These are phyloP conservation scores for Epinephelus lanceolatus DNA, from an alignment of 2,113 vertebrate species.

Conservation along the genomic window DNA sequence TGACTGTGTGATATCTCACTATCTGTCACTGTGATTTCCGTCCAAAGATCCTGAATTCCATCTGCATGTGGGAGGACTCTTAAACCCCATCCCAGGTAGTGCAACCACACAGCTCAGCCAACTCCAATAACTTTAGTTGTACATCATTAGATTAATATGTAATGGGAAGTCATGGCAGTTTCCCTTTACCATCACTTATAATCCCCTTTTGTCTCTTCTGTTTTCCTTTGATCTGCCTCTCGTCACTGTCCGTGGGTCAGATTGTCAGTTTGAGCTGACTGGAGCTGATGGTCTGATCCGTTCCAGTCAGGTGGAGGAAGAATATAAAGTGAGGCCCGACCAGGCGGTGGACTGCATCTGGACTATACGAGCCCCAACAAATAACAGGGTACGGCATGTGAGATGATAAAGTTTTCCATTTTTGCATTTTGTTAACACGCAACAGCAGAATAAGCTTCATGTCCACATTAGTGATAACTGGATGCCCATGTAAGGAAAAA, in stretches of 20 bases:
- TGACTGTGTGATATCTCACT: not conserved
- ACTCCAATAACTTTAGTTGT: not conserved
- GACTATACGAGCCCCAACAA: constrained; percentile 93
- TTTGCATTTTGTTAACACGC: not conserved
- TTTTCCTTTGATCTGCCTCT: constrained; percentile 10
- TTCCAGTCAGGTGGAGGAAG: constrained; percentile 96
- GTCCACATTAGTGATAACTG: not conserved
- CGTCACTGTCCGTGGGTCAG: constrained; percentile 73
- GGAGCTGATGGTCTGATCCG: constrained; percentile 93
- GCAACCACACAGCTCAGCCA: constrained; percentile 11
- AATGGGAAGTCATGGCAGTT: not conserved
- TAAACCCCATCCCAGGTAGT: constrained; percentile 97
- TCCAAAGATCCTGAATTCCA: constrained; percentile 95
- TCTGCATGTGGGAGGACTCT: constrained; percentile 93
- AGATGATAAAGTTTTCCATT: not conserved
- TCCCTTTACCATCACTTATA: not conserved
- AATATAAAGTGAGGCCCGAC: constrained; percentile 91
- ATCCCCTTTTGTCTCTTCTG: not conserved
- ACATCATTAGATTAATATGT: not conserved
- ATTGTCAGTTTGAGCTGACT: constrained; percentile 95
- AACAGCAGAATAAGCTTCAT: not conserved
- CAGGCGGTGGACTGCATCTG: constrained; percentile 97
- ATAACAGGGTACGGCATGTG: constrained; percentile 86
- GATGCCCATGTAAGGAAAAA: not conserved
- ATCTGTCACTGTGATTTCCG: constrained; percentile 62